Evolutionary conservation across 2,113 vertebrate genomes (phyloP).

Genomic region (Martes martes): DNA sequence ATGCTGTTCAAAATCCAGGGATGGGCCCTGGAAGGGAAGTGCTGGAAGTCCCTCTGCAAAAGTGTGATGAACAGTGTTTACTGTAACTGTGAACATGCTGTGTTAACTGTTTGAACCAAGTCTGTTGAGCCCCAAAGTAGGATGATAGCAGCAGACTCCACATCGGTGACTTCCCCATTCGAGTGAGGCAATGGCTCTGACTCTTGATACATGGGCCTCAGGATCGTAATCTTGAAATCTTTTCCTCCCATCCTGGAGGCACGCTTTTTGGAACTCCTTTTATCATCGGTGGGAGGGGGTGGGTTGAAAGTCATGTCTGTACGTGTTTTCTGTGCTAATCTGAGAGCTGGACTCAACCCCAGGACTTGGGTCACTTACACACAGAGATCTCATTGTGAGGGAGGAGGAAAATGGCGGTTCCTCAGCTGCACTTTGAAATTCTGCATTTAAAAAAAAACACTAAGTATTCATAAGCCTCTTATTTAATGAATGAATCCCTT

Average conservation of each 20-base stretch:
- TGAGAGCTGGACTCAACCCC: slow-evolving; percentile 85
- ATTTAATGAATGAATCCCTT: slow-evolving; percentile 88
- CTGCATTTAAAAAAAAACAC: slow-evolving; percentile 81
- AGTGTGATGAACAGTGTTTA: not conserved
- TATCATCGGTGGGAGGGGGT: slow-evolving; percentile 59
- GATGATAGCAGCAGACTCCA: not conserved
- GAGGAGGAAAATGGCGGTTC: slow-evolving; percentile 82
- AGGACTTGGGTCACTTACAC: slow-evolving; percentile 83
- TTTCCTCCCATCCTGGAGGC: slow-evolving; percentile 41
- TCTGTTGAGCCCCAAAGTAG: not conserved
- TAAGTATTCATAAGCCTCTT: slow-evolving; percentile 88
- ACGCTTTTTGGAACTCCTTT: slow-evolving; percentile 66
- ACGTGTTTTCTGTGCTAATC: slow-evolving; percentile 87
- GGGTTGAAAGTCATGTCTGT: slow-evolving; percentile 66
- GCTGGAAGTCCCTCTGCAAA: not conserved
- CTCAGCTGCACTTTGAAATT: slow-evolving; percentile 83
- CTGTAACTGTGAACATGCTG: not conserved
- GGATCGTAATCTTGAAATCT: slow-evolving; percentile 40
- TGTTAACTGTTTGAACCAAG: slow-evolving; percentile 28
- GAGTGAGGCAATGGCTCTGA: slow-evolving; percentile 9
- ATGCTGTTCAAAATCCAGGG: not conserved
- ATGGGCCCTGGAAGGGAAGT: not conserved
- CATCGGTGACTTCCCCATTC: not conserved
- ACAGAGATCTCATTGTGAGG: slow-evolving; percentile 88
- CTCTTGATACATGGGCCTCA: slow-evolving; percentile 27